Evolutionary conservation across 2,113 vertebrate genomes (phyloP).

Genomic region (Himantopus leucocephalus): DNA sequence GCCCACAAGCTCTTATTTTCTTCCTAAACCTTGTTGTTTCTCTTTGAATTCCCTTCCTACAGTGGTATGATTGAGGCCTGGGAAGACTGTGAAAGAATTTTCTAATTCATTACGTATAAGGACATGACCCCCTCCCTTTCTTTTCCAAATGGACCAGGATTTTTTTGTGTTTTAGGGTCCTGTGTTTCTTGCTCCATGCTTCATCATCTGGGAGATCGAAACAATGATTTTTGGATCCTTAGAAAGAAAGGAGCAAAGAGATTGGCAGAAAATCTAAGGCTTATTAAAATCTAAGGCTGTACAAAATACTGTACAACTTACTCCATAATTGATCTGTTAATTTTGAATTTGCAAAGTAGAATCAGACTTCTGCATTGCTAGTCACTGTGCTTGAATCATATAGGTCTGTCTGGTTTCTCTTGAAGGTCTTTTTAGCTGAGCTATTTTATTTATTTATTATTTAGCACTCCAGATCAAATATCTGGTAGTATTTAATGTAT

Average conservation of each 20-base stretch:
- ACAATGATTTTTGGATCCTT: background rate
- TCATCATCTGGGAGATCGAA: background rate
- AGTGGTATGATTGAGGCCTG: background rate
- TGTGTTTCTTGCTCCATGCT: background rate
- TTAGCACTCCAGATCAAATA: slow-evolving; percentile 73
- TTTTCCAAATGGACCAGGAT: background rate
- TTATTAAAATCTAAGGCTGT: background rate
- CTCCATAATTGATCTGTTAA: background rate
- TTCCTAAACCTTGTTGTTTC: background rate
- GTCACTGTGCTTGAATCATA: slow-evolving; percentile 58
- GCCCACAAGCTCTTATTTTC: background rate
- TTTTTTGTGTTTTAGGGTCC: background rate
- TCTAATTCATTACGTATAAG: background rate
- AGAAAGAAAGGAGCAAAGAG: background rate
- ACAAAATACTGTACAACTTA: background rate
- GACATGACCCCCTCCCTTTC: background rate
- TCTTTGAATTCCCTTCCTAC: background rate
- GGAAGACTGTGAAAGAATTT: background rate
- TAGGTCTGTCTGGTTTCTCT: slow-evolving; percentile 71
- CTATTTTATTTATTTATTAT: slow-evolving; percentile 65
- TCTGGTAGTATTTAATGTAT: slow-evolving; percentile 72
- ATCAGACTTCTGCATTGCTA: slow-evolving; percentile 57
- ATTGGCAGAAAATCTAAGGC: background rate
- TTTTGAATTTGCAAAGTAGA: slow-evolving; percentile 21
- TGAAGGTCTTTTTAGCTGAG: slow-evolving; percentile 71